Base-by-base conservation (phyloP, 2,888 invertebrate species). In the Thalpophila matura region DNA sequence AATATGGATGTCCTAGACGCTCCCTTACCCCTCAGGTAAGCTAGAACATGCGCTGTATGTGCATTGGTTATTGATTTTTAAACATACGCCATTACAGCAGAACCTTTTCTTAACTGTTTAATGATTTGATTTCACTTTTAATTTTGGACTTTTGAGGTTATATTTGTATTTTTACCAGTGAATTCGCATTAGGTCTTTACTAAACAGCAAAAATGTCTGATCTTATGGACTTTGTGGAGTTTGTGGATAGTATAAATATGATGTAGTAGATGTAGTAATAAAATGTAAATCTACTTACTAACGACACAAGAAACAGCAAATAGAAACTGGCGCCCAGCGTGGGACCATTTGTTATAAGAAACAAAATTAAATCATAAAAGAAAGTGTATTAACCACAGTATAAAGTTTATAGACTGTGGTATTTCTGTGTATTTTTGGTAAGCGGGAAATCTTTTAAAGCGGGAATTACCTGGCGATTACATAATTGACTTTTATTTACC, bases 41-140 rank as follows among this genome's bases (percentile, higher is more conserved):
- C 33, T 72, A 72, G 57, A 45, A 40, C 69, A 72, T 66, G 70
- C 70, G 74, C 74, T 4, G 38, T 58, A 24, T 49, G 47, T 54
- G 59, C 40, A 50, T 14, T 38, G 4, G 5, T 4, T 66, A 70
- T 70, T 54, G 67, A 73, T 70, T 45, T 43, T 12, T 9, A 14
- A 35, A 37, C 27, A 6, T 47, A 22, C 9, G 27, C 33, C 16
- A 22, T 46, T 35, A 12, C 20, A 46, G 37, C 20, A 14, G 10
- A n/a, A 10, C 14, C 37, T 45, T 14, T 40, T 24, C 33, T 46
- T 46, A 3, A n/a, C n/a, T n/a, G n/a, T n/a, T n/a, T n/a, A n/a
- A n/a, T n/a, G n/a, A n/a, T n/a, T n/a, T n/a, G n/a, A n/a, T n/a
- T n/a, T n/a, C n/a, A n/a, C n/a, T n/a, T n/a, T n/a, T n/a, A n/a